These are phyloP conservation scores for Doris montereyensis DNA, from an alignment of 2,888 invertebrate species.

Conservation along the genomic window DNA sequence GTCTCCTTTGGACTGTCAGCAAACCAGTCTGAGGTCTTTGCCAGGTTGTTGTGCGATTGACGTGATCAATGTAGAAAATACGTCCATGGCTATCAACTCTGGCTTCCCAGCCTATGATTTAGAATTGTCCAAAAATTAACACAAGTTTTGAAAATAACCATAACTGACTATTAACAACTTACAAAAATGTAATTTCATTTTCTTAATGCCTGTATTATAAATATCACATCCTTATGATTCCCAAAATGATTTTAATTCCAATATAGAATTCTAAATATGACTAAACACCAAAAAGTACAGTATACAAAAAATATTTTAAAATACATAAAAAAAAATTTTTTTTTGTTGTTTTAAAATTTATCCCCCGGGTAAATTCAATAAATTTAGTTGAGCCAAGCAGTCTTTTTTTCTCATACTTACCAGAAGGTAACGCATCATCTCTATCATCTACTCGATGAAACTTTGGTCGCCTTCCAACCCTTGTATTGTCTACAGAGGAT, in stretches of 20 bases:
- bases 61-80: conserved; percentile 97
- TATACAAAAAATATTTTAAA: too few relatives aligned
- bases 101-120: conserved; percentile 95
- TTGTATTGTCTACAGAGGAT: too few relatives aligned
- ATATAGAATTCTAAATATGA: too few relatives aligned
- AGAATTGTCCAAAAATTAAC: background rate
- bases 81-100: conserved; percentile 96
- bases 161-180: background rate
- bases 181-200: background rate
- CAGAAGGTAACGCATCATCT: conserved; percentile 89
- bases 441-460: conserved; percentile 74
- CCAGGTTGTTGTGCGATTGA: conserved; percentile 97
- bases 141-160: background rate
- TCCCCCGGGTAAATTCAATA: too few relatives aligned
- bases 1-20: conserved; percentile 69
- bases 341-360: too few relatives aligned
- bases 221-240: too few relatives aligned
- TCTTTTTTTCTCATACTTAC: conserved; percentile 75
- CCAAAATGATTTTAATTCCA: too few relatives aligned
- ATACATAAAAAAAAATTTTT: too few relatives aligned
- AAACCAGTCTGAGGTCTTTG: conserved; percentile 79
- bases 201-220: background rate
- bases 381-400: too few relatives aligned
- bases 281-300: too few relatives aligned
- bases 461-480: conserved; percentile 72